These are phyloP conservation scores for Elysia chlorotica DNA, from an alignment of 1,140 invertebrate genomes.

Conservation along the genomic window DNA sequence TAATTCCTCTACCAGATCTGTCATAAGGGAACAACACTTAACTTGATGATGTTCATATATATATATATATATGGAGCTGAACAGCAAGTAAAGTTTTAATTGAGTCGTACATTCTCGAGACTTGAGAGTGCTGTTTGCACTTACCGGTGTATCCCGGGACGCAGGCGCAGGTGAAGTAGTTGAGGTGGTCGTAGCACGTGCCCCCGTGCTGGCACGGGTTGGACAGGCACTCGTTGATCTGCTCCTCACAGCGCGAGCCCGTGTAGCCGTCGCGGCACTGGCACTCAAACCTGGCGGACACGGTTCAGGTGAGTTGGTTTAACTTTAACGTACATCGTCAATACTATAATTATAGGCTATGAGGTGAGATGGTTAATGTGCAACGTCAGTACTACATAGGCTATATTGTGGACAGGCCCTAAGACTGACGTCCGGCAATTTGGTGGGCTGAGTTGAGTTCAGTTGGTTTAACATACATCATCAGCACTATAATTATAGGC, in stretches of 20 bases:
- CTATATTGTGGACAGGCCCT: neutral
- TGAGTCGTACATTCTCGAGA: neutral
- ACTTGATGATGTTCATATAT: neutral
- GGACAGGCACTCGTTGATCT: constrained; percentile 74
- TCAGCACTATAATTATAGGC: too few species aligned
- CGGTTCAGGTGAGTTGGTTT: too few species aligned
- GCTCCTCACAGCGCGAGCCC: constrained; percentile 85
- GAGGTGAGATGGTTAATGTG: neutral
- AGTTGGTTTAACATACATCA: neutral
- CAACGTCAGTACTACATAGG: neutral
- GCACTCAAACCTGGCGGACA: constrained; percentile 78
- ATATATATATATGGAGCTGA: neutral
- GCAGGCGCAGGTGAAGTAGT: constrained; percentile 66
- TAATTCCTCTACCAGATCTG: too few species aligned
- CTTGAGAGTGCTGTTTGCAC: neutral
- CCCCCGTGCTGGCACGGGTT: constrained; percentile 86
- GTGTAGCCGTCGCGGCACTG: constrained; percentile 84
- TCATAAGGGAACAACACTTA: neutral
- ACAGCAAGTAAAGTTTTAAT: neutral
- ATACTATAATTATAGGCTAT: neutral
- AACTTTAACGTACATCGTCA: too few species aligned
- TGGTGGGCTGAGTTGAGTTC: neutral
- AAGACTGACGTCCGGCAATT: neutral
- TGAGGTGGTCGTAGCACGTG: constrained; percentile 77
- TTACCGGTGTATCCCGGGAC: constrained; percentile 68